Evolutionary conservation across 2,113 vertebrate genomes (phyloP), one percentile per base, ranked within the genome.

Genomic region (Oxyura jamaicensis): DNA sequence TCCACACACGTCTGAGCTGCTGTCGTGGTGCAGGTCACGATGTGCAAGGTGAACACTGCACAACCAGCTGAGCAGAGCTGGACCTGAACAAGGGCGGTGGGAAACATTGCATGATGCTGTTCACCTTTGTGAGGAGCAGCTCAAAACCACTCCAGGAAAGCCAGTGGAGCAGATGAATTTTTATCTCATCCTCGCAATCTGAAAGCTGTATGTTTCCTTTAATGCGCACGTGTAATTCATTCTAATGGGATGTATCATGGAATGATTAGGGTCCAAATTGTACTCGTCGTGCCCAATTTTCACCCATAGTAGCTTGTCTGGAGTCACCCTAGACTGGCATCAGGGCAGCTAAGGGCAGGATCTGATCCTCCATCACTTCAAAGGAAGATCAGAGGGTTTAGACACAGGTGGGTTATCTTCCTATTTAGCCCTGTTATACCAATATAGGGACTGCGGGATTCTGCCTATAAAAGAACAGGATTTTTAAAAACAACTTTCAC

Each of bases 181-280:
- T 69, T 62, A 50, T 74, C 66, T 69, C 17, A 3, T 55, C 88
- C 78, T 88, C 72, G 44, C 55, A 80, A 93, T 71, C 41, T 63
- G 63, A 62, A 67, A 56, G 13, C 9, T 63, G 90, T 88, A 16
- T 15, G 5, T 66, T 83, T 76, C 50, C 13, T 85, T 80, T 60
- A 52, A 46, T 31, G 14, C 15, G 42, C 1, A 7, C 22, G 36
- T 0, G 0, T 44, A 73, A 19, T 29, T 83, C 31, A 22, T 2
- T 2, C 18, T 46, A 25, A n/a, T 21, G 75, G 23, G 48, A 68
- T 31, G 11, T 10, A 20, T 13, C 1, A 1, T 0, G 0, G 60
- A 91, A 75, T 7, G 13, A 8, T 55, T n/a, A 63, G 31, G 65
- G 23, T 8, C 31, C 59, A 46, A 63, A 52, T 0, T 80, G 23